A percentile compares a stretch with the other conserved stretches of the same genome.
Conservation (phyloP, 2,888 invertebrate genomes). For the Exephanes ischioxanthus region DNA sequence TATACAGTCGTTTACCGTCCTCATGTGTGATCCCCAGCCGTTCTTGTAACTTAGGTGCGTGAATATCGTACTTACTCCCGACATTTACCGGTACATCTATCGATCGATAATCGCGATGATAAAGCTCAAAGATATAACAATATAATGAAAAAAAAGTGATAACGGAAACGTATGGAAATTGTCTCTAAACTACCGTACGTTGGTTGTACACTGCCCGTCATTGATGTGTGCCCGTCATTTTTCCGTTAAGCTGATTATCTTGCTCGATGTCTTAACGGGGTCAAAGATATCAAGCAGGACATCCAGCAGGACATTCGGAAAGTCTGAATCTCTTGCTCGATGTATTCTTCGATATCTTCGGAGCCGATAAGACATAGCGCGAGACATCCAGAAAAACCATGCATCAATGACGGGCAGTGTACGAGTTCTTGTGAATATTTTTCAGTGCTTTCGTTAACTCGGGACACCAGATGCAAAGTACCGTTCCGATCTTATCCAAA, state of each 20-base stretch:
- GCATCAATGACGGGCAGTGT: background rate
- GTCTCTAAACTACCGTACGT: no score
- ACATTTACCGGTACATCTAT: slow-evolving; percentile 68
- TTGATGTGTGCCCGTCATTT: no score
- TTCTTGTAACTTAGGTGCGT: slow-evolving; percentile 54
- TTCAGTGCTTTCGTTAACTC: slow-evolving; percentile 45
- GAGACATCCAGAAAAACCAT: no score
- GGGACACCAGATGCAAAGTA: slow-evolving; percentile 59
- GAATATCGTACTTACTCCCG: slow-evolving; percentile 72
- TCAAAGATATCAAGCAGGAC: no score
- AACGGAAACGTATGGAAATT: slow-evolving; percentile 15
- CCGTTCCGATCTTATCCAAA: slow-evolving; percentile 50
- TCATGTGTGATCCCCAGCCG: slow-evolving; percentile 24
- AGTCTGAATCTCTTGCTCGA: no score
- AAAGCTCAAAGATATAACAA: background rate
- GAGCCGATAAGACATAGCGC: no score
- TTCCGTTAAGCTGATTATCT: no score
- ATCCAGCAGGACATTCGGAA: no score
- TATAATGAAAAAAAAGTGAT: slow-evolving; percentile 8
- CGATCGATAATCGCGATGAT: slow-evolving; percentile 3
- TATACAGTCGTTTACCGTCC: slow-evolving; percentile 21
- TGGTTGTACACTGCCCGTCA: no score
- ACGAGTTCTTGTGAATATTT: slow-evolving; percentile 36
- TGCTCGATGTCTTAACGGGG: no score
- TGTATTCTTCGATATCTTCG: no score